Base-by-base conservation (phyloP, 2,113 vertebrate genomes). In the Corythaeola cristata region DNA sequence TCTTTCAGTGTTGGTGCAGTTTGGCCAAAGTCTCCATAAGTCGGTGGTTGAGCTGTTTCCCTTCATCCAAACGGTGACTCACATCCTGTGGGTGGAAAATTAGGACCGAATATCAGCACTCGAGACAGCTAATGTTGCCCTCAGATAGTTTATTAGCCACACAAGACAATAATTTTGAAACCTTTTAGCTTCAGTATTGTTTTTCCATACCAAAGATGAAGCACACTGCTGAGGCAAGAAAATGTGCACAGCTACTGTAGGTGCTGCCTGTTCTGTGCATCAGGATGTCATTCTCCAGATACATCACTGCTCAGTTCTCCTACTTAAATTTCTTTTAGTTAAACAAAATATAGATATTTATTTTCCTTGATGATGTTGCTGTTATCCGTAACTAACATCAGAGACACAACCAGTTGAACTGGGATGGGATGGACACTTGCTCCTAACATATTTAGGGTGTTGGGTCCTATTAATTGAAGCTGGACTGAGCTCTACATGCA, bases 401-500 rank as follows among this genome's bases (percentile, higher is more conserved):
- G n/a, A 85, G 68, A 23, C 28, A 22, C 18, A 45, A 45, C 14
- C 23, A 10, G 23, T 33, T 55, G 11, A 58, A 5, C 8, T 59
- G 47, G 55, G 49, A 67, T 8, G 17, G 55, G 53, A 32, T 50
- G 89, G 75, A 26, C 58, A 5, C 12, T 85, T 49, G 37, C 28
- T 62, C 32, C 37, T 35, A 32, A 63, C 16, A 7, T 72, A 12
- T 73, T 89, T 39, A 53, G 33, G 26, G 58, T 45, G 20, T 26
- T 85, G 26, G 32, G 47, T 80, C 27, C 45, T 76, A 45, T 84
- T 77, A 59, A 0, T 79, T 58, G 81, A 52, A 78, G 89, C 66
- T 85, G 90, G 73, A 85, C 87, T 59, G 84, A 93, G 71, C 90
- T 92, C 79, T 64, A 41, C 32, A 15, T 32, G 81, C 95, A 80